Percentiles rank a stretch among this genome's conserved stretches.
phyloP scores from a whole-genome alignment of 1,140 invertebrate genomes.

The Neotoxoptera formosana region DNA sequence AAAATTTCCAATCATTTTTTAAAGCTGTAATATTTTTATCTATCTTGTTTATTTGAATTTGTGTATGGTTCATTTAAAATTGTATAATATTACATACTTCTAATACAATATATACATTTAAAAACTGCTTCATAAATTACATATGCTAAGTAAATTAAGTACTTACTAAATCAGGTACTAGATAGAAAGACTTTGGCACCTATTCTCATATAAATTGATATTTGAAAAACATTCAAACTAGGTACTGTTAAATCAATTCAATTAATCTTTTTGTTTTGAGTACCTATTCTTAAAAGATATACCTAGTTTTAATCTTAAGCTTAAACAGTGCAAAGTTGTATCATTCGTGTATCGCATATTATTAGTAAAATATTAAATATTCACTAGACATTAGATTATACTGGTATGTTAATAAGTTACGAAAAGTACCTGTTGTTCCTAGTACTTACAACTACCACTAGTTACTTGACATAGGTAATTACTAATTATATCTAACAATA shows the following conservation, averaged over 20 bases:
- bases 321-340: conserved; percentile 5
- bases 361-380: neutral
- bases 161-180: neutral
- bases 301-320: neutral
- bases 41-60: neutral
- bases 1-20: neutral
- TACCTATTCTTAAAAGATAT: neutral
- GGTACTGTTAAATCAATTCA: neutral
- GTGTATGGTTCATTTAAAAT: neutral
- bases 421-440: neutral
- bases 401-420: neutral
- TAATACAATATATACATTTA: neutral
- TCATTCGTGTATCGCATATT: neutral
- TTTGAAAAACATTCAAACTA: neutral
- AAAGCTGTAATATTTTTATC: neutral
- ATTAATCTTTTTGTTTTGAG: neutral
- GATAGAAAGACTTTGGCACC: neutral
- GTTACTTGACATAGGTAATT: neutral
- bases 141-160: neutral
- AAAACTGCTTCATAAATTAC: neutral
- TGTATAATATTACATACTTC: neutral
- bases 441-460: neutral
- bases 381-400: neutral
- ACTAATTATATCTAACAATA: neutral
- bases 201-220: neutral